These are phyloP conservation scores for Noctuana brunneofusca DNA, from an alignment of 2,888 invertebrate species.

Conservation along the genomic window DNA sequence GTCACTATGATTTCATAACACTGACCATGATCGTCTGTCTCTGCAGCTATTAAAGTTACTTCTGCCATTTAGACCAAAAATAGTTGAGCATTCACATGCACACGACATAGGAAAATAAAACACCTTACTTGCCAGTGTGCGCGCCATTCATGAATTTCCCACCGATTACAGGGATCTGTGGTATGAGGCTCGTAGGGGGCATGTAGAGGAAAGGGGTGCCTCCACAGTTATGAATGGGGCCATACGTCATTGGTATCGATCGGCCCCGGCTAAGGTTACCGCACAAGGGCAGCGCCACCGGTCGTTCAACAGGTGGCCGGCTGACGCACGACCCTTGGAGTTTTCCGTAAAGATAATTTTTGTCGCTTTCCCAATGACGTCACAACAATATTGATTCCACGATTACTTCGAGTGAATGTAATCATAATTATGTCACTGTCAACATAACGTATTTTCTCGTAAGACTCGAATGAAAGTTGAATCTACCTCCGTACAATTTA, in stretches of 20 bases:
- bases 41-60: neutral
- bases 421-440: neutral
- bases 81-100: conserved; percentile 1
- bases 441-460: too few species aligned
- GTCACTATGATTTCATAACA: neutral
- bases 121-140: conserved; percentile 47
- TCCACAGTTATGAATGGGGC: conserved; percentile 79
- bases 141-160: conserved; percentile 73
- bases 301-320: conserved; percentile 71
- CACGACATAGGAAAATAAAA: conserved; percentile 9
- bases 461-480: too few species aligned
- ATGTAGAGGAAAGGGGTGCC: conserved; percentile 51
- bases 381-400: neutral
- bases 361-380: neutral
- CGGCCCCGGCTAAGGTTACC: conserved; percentile 63
- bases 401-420: neutral
- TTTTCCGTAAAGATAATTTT: conserved; percentile 54
- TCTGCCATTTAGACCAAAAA: conserved; percentile 12
- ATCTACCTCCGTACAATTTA: too few species aligned
- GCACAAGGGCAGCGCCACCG: conserved; percentile 67
- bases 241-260: conserved; percentile 79
- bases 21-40: neutral
- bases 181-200: conserved; percentile 43
- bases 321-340: conserved; percentile 62
- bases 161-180: conserved; percentile 47